phyloP scores from a whole-genome alignment of 2,888 invertebrate genomes.

The Himalopsyche kuldschensis region DNA sequence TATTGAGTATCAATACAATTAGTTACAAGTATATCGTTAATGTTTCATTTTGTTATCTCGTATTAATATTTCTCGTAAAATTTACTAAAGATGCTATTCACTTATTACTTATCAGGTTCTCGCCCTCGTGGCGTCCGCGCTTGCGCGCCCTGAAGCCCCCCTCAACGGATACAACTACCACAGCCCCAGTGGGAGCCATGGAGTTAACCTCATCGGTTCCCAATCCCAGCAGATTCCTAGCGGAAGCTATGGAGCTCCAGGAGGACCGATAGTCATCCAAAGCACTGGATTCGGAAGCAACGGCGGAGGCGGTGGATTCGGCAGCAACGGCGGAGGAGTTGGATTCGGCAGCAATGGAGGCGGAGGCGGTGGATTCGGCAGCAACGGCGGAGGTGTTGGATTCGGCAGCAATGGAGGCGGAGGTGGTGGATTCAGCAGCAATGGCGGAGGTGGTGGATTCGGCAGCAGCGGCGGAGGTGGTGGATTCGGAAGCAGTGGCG shows the following conservation, averaged over 20 bases:
- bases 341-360: not conserved
- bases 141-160: constrained; percentile 62
- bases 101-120: constrained; percentile 24
- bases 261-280: not conserved
- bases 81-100: not conserved
- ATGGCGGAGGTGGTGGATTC: not conserved
- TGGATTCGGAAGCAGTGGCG: not conserved
- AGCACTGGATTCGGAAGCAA: not conserved
- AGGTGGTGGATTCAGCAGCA: not conserved
- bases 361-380: not conserved
- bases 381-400: not conserved
- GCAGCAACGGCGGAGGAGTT: not conserved
- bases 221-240: not conserved
- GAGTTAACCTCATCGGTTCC: not conserved
- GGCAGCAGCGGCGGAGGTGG: not conserved
- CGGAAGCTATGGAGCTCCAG: constrained; percentile 17
- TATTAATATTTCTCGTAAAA: no score
- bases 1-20: no score
- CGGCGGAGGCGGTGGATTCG: not conserved
- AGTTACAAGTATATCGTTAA: no score
- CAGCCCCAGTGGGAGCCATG: constrained; percentile 15
- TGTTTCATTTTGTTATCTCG: no score
- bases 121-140: constrained; percentile 60
- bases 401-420: not conserved
- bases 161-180: constrained; percentile 61